A percentile compares a stretch with the other conserved stretches of the same genome.
Evolutionary conservation across 2,888 invertebrate species (phyloP).

Genomic region (Epistrophe grossulariae): DNA sequence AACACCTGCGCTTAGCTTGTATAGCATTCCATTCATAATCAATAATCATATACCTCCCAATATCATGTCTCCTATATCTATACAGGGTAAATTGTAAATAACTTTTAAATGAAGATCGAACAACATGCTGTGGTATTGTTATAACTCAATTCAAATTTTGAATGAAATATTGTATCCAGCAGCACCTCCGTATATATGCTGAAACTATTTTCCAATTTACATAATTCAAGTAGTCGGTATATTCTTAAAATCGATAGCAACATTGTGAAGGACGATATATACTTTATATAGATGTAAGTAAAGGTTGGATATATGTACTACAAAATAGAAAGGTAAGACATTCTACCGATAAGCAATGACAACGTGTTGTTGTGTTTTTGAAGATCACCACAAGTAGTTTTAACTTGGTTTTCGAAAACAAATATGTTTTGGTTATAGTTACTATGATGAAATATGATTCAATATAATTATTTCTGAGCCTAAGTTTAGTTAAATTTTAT

Average conservation of each 20-base stretch:
- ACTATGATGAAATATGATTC: neutral
- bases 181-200: too few relatives aligned
- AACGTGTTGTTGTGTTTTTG: neutral
- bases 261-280: too few relatives aligned
- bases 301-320: neutral
- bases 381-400: slow-evolving; percentile 6
- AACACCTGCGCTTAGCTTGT: too few relatives aligned
- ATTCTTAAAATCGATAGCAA: too few relatives aligned
- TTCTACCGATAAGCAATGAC: neutral
- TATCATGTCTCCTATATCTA: neutral
- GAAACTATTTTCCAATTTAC: too few relatives aligned
- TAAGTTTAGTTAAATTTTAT: slow-evolving; percentile 19
- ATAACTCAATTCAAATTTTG: neutral
- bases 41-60: neutral
- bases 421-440: neutral
- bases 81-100: neutral
- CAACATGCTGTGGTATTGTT: neutral
- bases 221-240: too few relatives aligned
- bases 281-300: slow-evolving; percentile 17
- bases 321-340: neutral
- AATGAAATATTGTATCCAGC: too few relatives aligned
- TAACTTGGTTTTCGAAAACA: neutral
- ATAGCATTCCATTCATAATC: too few relatives aligned
- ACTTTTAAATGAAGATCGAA: neutral
- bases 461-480: neutral